phyloP scores from a whole-genome alignment of 2,113 vertebrate species.

The Saccopteryx bilineata region DNA sequence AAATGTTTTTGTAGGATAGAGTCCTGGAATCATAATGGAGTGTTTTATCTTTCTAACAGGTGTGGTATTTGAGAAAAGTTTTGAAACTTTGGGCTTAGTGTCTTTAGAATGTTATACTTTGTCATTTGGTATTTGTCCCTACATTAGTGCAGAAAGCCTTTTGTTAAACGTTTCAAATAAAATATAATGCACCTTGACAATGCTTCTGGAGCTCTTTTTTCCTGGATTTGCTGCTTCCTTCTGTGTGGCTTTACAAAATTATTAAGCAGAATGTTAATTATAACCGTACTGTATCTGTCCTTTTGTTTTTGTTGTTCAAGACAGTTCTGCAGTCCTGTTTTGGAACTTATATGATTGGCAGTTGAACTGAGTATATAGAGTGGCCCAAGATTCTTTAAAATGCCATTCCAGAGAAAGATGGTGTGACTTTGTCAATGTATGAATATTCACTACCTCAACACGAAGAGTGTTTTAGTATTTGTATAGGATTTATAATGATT shows the following conservation, averaged over 20 bases:
- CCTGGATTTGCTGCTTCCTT: slow-evolving; percentile 19
- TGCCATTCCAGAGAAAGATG: background rate
- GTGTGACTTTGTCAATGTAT: background rate
- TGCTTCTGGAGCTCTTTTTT: background rate
- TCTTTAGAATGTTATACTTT: slow-evolving; percentile 38
- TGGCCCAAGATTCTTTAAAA: background rate
- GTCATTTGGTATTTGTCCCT: background rate
- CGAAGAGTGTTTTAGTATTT: background rate
- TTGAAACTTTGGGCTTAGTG: background rate
- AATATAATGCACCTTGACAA: background rate
- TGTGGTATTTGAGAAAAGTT: slow-evolving; percentile 16
- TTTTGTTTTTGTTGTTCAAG: background rate
- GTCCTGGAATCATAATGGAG: background rate
- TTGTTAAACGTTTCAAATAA: background rate
- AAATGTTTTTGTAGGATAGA: background rate
- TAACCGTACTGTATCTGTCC: background rate
- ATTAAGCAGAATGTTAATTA: background rate
- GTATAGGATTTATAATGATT: background rate
- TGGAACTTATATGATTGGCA: slow-evolving; percentile 5
- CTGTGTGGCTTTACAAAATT: background rate
- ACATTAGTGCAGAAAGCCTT: background rate
- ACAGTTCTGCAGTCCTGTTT: background rate
- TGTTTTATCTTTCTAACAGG: background rate
- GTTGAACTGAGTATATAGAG: background rate
- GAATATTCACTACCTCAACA: background rate